phyloP scores from a whole-genome alignment of 2,113 vertebrate genomes.

The Natator depressus region DNA sequence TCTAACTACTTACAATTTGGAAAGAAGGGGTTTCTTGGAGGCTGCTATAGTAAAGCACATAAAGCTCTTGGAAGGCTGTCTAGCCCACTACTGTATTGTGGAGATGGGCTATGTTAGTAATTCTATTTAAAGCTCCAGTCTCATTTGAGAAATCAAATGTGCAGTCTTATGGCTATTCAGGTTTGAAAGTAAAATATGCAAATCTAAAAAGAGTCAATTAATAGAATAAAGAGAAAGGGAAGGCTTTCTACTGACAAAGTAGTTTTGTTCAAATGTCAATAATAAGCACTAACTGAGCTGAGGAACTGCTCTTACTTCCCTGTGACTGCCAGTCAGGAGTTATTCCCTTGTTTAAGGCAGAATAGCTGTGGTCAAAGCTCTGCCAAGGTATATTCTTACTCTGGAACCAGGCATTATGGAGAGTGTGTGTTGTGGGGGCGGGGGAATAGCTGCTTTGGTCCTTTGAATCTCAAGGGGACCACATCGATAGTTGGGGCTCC shows the following conservation, averaged over 20 bases:
- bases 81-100: neutral
- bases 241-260: neutral
- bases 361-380: neutral
- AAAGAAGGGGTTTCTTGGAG: neutral
- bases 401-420: neutral
- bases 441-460: neutral
- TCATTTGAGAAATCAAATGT: neutral
- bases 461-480: neutral
- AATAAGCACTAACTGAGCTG: neutral
- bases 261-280: neutral
- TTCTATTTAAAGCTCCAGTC: neutral
- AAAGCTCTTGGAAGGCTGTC: neutral
- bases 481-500: neutral
- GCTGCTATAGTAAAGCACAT: neutral
- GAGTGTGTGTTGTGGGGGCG: fast-evolving
- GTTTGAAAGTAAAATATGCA: neutral
- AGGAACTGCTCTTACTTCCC: neutral
- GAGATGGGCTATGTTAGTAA: neutral
- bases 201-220: neutral
- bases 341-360: neutral
- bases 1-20: neutral
- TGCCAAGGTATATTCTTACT: neutral
- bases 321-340: neutral
- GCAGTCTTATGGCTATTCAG: neutral
- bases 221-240: neutral